Evolutionary conservation across 1,140 invertebrate species (phyloP).

Genomic region (Rhizoglyphus robini): DNA sequence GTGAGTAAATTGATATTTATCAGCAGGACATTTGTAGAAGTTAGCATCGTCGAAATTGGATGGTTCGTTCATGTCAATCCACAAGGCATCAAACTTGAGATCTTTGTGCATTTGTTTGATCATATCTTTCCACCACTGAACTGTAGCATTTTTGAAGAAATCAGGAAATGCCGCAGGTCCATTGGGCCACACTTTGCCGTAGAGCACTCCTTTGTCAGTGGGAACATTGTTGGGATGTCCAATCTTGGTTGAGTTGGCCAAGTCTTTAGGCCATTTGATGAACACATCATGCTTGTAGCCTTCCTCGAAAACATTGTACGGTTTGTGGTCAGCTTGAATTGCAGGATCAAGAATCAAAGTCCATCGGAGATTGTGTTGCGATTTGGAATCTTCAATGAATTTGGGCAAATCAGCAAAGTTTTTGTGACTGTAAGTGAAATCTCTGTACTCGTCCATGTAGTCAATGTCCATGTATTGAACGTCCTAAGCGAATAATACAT

Average conservation of each 20-base stretch:
- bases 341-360: constrained; percentile 27
- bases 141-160: background rate
- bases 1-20: background rate
- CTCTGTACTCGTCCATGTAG: constrained; percentile 29
- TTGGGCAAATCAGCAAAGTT: constrained; percentile 33
- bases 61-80: constrained; percentile 25
- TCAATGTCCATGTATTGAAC: too few species aligned
- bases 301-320: constrained; percentile 24
- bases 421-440: constrained; percentile 35
- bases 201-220: too few species aligned
- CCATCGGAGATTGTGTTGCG: constrained; percentile 29
- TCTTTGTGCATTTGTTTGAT: constrained; percentile 31
- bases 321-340: constrained; percentile 31
- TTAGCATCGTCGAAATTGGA: constrained; percentile 7
- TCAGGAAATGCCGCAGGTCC: too few species aligned
- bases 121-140: constrained; percentile 32
- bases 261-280: constrained; percentile 28
- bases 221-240: background rate
- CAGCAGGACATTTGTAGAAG: background rate
- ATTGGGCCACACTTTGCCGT: too few species aligned
- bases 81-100: constrained; percentile 29
- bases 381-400: constrained; percentile 33
- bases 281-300: too few species aligned
- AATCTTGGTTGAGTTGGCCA: too few species aligned
- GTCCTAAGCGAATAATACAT: too few species aligned